Conservation (phyloP, 2,888 invertebrate species). For the Nebria salina region DNA sequence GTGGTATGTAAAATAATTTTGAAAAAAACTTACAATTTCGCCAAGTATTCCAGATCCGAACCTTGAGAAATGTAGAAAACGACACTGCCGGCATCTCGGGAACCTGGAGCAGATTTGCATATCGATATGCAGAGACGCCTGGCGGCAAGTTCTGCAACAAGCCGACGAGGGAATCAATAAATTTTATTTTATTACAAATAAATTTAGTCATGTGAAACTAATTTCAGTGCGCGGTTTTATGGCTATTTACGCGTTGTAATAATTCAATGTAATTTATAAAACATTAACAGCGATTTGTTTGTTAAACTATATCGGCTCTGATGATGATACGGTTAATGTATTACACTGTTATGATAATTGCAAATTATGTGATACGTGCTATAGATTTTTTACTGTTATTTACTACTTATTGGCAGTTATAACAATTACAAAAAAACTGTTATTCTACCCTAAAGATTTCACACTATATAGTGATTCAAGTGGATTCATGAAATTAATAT, state of each 20-base stretch:
- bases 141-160: conserved; percentile 40
- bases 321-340: conserved; percentile 24
- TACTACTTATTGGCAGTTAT: not conserved
- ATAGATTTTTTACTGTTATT: not conserved
- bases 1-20: not conserved
- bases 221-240: conserved; percentile 35
- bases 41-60: conserved; percentile 11
- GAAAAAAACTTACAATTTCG: conserved; percentile 9
- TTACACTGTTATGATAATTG: conserved; percentile 11
- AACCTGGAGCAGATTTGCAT: conserved; percentile 35
- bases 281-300: conserved; percentile 19
- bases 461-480: no score
- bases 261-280: conserved; percentile 44
- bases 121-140: conserved; percentile 45
- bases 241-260: conserved; percentile 37
- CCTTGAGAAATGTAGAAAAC: not conserved
- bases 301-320: conserved; percentile 30
- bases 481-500: no score
- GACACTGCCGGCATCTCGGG: not conserved
- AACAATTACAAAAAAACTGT: no score
- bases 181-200: conserved; percentile 46
- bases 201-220: conserved; percentile 43
- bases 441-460: no score
- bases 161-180: conserved; percentile 37
- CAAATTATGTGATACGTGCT: not conserved